Evolutionary conservation across 2,113 vertebrate species (phyloP).

Genomic region (Melanocharis versteri): DNA sequence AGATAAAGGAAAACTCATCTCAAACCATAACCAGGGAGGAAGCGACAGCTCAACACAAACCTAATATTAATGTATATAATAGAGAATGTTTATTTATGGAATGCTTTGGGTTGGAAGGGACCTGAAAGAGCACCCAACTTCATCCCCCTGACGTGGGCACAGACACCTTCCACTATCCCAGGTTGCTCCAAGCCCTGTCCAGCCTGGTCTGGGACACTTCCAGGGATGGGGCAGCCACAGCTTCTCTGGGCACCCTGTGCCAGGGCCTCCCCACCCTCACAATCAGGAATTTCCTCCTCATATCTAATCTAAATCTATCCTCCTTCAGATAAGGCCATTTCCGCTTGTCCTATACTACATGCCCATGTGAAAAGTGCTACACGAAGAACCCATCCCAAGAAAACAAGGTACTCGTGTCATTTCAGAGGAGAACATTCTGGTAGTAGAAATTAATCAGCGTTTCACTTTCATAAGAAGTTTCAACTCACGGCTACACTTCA

Average conservation of each 20-base stretch:
- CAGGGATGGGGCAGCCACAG: neutral
- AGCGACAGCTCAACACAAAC: neutral
- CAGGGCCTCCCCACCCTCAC: neutral
- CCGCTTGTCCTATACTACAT: neutral
- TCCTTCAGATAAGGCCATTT: neutral
- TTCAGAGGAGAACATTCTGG: neutral
- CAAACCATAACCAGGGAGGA: neutral
- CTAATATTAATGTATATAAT: neutral
- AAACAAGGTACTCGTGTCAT: neutral
- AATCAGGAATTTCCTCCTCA: neutral
- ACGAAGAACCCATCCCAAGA: neutral
- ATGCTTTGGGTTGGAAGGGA: neutral
- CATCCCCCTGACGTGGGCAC: accelerated
- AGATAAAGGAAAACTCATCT: neutral
- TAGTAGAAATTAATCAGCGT: neutral
- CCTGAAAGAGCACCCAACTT: neutral
- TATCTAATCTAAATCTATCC: neutral
- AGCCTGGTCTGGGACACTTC: accelerated
- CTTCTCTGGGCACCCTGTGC: neutral
- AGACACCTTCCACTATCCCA: neutral
- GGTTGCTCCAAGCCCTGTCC: accelerated
- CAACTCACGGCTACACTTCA: neutral
- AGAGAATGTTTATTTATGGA: neutral
- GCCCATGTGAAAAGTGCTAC: neutral
- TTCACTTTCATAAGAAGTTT: neutral